Evolutionary conservation across 2,888 invertebrate species (phyloP).

Genomic region (Alentia gelatinosa): DNA sequence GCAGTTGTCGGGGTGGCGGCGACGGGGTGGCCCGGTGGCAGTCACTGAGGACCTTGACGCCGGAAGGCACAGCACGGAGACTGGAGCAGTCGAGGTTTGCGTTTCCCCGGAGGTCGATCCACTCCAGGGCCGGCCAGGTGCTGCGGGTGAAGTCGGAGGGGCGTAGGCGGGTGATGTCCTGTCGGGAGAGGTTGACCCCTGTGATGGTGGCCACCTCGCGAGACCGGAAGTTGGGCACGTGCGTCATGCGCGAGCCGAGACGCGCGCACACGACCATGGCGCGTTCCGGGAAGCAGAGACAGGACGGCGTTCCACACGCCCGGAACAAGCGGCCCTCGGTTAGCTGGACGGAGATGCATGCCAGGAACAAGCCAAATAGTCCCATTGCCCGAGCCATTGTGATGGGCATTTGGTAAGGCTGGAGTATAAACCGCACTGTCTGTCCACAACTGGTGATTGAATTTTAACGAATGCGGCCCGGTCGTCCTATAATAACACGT

Average conservation of each 20-base stretch:
- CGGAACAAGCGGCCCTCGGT: not conserved
- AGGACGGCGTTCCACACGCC: not conserved
- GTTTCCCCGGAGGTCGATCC: conserved; percentile 25
- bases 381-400: not conserved
- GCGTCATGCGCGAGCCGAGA: not conserved
- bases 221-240: not conserved
- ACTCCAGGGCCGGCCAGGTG: not conserved
- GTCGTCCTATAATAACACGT: no score
- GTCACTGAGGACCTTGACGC: conserved; percentile 3
- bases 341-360: not conserved
- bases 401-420: not conserved
- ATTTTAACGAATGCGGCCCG: no score
- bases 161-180: not conserved
- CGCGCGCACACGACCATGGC: not conserved
- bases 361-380: not conserved
- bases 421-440: not conserved
- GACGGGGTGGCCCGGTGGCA: not conserved
- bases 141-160: not conserved
- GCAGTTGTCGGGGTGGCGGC: not conserved
- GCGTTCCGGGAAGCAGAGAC: conserved; percentile 39
- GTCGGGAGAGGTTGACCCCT: not conserved
- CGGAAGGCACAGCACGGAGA: not conserved
- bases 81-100: not conserved
- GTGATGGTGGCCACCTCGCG: not conserved
- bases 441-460: no score